Evolutionary conservation across 2,888 invertebrate genomes (phyloP), one percentile per base, ranked within the genome.

Genomic region (Acronicta psi): DNA sequence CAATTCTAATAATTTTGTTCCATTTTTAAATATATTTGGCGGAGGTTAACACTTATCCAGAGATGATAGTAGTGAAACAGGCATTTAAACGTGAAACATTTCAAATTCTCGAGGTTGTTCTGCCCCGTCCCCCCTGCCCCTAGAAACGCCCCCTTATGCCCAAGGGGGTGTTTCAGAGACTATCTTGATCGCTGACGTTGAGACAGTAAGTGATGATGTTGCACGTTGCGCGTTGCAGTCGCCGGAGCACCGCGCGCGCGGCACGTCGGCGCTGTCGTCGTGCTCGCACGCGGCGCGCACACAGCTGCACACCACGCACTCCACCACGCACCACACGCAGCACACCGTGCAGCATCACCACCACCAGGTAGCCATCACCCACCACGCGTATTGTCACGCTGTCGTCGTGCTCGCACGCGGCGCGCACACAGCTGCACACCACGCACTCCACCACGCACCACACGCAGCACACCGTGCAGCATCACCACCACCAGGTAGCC

Each of bases 191-290:
- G n/a, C n/a, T n/a, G n/a, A n/a, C n/a, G n/a, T n/a, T n/a, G n/a
- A n/a, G n/a, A n/a, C n/a, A n/a, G n/a, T n/a, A n/a, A n/a, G n/a
- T n/a, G n/a, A n/a, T n/a, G n/a, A 20, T 5, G 20, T 20, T 20
- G 20, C 5, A 4, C 5, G 40, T 40, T 10, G 13, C 23, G 36
- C 36, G 23, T 53, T 38, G 11, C 59, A 92, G 92, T 91, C 92
- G 0, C 93, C 93, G 14, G 92, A 92, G 64, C 92, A 91, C 82
- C 84, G 91, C n/a, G 69, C 59, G 68, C 74, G 54, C 83, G 88
- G 58, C 73, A 61, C 11, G 81, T 84, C 59, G 84, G 81, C 2
- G 74, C 80, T 91, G 40, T 91, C 92, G 6, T 85, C 86, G 57
- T 83, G 89, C 57, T 90, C 90, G 20, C 81, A 82, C 81, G 86